Evolutionary conservation across 2,113 vertebrate genomes (phyloP).

Genomic region (Paramisgurnus dabryanus): DNA sequence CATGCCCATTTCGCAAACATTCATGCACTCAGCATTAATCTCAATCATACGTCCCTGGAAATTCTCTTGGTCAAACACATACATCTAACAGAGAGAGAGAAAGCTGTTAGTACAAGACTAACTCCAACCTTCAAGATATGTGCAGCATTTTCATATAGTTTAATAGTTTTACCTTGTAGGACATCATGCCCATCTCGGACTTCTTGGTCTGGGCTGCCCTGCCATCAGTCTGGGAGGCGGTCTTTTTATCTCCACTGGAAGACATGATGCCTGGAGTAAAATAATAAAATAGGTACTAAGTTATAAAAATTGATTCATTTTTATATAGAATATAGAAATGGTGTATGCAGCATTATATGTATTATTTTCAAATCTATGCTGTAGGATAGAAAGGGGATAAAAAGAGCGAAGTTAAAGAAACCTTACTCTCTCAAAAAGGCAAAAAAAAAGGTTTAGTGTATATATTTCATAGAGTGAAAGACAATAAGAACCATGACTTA

Average conservation of each 20-base stretch:
- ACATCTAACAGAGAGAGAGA: constrained; percentile 67
- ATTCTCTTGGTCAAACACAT: constrained; percentile 81
- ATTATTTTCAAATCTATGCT: not conserved
- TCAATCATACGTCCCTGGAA: constrained; percentile 83
- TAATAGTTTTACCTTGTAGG: constrained; percentile 71
- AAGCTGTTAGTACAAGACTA: not conserved
- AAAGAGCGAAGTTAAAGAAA: no score
- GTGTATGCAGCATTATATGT: no score
- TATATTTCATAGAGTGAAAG: no score
- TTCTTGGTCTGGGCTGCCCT: constrained; percentile 77
- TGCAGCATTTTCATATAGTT: not conserved
- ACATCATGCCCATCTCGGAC: constrained; percentile 75
- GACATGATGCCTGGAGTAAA: constrained; percentile 73
- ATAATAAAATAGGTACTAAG: constrained; percentile 22
- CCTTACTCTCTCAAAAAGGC: no score
- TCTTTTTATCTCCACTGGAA: constrained; percentile 76
- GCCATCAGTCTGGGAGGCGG: constrained; percentile 78
- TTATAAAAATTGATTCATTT: not conserved
- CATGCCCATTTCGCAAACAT: constrained; percentile 79
- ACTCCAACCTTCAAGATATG: not conserved
- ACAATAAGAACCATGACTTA: no score
- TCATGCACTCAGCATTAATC: constrained; percentile 80
- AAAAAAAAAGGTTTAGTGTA: no score
- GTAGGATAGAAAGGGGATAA: not conserved
- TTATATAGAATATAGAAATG: not conserved